Percentiles rank a stretch among this genome's conserved stretches.
These are phyloP conservation scores for Peromyscus leucopus DNA, from an alignment of 2,113 vertebrate species.

Conservation along the genomic window DNA sequence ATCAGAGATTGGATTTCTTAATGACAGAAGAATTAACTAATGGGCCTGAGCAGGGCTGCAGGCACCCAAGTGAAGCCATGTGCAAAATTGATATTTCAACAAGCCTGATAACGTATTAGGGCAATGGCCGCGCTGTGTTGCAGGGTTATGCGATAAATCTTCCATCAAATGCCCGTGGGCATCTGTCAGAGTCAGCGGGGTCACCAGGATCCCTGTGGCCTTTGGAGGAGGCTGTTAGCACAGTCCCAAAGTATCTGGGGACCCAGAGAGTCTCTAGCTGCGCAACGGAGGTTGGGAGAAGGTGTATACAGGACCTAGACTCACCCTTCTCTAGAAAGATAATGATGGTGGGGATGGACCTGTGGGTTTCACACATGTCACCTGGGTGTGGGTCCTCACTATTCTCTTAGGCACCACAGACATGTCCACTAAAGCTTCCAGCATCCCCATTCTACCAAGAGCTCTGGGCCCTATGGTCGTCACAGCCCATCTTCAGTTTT, in stretches of 20 bases:
- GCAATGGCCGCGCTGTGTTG: constrained; percentile 76
- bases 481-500: accelerated
- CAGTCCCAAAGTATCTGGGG: accelerated
- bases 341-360: accelerated
- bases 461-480: accelerated
- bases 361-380: accelerated
- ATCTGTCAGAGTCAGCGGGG: constrained; percentile 55
- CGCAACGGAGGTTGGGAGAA: neutral
- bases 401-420: accelerated
- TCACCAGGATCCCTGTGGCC: constrained; percentile 37
- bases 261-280: accelerated
- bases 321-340: accelerated
- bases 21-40: constrained; percentile 92
- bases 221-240: accelerated
- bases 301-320: accelerated
- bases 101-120: constrained; percentile 90
- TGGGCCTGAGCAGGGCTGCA: constrained; percentile 85
- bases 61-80: constrained; percentile 93
- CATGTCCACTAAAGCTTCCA: accelerated
- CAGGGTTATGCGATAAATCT: constrained; percentile 78
- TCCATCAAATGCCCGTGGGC: constrained; percentile 38
- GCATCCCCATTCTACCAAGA: accelerated
- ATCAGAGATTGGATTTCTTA: constrained; percentile 92
- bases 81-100: constrained; percentile 95
- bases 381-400: accelerated